Percentiles rank a stretch among this genome's conserved stretches.
Evolutionary conservation across 2,113 vertebrate genomes (phyloP).

Genomic region (Emydocephalus ijimae): DNA sequence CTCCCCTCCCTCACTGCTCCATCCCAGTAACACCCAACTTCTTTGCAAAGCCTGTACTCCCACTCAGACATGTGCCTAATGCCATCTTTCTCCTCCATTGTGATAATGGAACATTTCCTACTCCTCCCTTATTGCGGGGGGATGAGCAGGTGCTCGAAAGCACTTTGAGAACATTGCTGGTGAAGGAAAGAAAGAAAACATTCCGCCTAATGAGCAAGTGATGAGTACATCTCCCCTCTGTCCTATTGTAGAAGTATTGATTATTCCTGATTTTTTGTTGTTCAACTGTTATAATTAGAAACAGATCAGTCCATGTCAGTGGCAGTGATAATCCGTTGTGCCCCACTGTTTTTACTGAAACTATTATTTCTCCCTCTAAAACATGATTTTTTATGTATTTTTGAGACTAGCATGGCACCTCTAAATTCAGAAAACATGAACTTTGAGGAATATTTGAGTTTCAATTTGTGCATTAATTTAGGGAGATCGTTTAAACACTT

Average conservation of each 20-base stretch:
- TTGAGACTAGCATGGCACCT: too few species aligned
- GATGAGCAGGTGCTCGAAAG: background rate
- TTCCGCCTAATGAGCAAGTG: background rate
- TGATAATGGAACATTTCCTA: background rate
- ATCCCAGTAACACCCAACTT: fast-evolving
- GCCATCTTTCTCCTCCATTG: background rate
- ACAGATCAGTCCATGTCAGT: background rate
- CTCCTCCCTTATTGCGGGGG: background rate
- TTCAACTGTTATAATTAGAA: background rate
- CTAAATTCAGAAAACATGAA: background rate
- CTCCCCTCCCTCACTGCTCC: background rate
- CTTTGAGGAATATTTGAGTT: background rate
- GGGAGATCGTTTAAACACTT: background rate
- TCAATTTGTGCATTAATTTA: background rate
- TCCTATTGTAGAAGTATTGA: background rate
- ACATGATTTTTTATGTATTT: background rate
- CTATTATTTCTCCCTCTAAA: background rate
- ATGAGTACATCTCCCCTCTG: fast-evolving
- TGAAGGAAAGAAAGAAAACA: background rate
- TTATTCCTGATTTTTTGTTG: background rate
- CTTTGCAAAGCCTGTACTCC: fast-evolving
- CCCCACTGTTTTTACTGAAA: background rate
- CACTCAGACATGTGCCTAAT: fast-evolving
- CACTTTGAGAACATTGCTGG: background rate
- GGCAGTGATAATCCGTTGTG: background rate